phyloP scores from a whole-genome alignment of 2,888 invertebrate genomes.

The Drosophila dives region DNA sequence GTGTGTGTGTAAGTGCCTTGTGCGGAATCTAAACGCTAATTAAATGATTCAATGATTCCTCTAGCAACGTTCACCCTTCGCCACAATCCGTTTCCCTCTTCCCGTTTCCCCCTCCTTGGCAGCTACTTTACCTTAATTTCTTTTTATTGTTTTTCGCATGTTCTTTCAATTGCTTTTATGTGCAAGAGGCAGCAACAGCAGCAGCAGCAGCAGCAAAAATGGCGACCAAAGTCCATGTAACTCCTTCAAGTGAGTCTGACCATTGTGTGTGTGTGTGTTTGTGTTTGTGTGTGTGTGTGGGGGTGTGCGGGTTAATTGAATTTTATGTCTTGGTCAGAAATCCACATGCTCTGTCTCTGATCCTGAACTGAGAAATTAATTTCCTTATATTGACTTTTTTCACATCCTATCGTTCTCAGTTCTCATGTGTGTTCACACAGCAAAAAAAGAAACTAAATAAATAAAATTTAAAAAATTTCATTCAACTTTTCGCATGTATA shows the following conservation, averaged over 20 bases:
- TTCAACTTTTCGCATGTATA: neutral
- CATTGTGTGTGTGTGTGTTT: constrained; percentile 17
- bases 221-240: constrained; percentile 62
- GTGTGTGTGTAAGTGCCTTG: constrained; percentile 38
- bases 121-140: constrained; percentile 80
- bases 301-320: constrained; percentile 71
- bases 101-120: constrained; percentile 8
- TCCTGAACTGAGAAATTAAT: constrained; percentile 69
- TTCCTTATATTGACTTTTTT: constrained; percentile 80
- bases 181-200: constrained; percentile 30
- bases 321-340: constrained; percentile 80
- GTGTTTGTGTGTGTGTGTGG: constrained; percentile 26
- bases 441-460: neutral
- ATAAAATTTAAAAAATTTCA: neutral
- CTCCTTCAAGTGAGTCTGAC: constrained; percentile 56
- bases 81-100: constrained; percentile 7
- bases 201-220: constrained; percentile 33
- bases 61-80: constrained; percentile 27
- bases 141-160: constrained; percentile 82
- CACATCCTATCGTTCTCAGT: constrained; percentile 14
- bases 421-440: constrained; percentile 1
- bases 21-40: constrained; percentile 83
- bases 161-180: constrained; percentile 79
- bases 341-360: constrained; percentile 37
- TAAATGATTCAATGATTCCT: constrained; percentile 84